A percentile compares a stretch with the other conserved stretches of the same genome.
Evolutionary conservation across 2,888 invertebrate genomes (phyloP).

Genomic region (Protodeltote pygarga): DNA sequence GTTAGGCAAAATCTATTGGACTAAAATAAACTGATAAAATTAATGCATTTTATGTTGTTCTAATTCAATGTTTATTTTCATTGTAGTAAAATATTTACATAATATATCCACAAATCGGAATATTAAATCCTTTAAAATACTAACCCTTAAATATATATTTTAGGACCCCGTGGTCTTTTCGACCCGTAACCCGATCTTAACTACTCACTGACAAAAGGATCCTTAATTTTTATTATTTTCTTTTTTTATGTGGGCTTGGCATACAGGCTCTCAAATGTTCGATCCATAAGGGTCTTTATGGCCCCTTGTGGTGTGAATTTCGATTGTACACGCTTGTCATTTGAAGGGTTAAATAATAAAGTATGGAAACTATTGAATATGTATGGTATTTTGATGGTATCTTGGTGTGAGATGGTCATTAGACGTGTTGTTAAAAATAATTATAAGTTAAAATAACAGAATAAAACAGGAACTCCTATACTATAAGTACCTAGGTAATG

Average conservation of each 20-base stretch:
- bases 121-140: constrained; percentile 18
- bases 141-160: constrained; percentile 18
- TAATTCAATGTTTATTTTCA: too few species aligned
- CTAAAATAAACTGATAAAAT: too few species aligned
- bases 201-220: constrained; percentile 34
- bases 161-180: constrained; percentile 15
- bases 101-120: constrained; percentile 23
- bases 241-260: constrained; percentile 20
- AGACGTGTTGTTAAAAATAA: too few species aligned
- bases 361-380: constrained; percentile 24
- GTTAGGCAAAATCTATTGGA: too few species aligned
- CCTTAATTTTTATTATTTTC: constrained; percentile 29
- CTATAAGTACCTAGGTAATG: too few species aligned
- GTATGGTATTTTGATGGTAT: constrained; percentile 34
- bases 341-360: constrained; percentile 39
- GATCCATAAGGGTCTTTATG: constrained; percentile 37
- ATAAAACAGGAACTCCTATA: too few species aligned
- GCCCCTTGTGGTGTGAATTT: constrained; percentile 45
- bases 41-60: too few species aligned
- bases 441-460: too few species aligned
- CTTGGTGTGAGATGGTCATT: too few species aligned
- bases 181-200: constrained; percentile 40
- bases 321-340: constrained; percentile 41
- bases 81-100: too few species aligned
- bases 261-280: constrained; percentile 49